Base-by-base conservation (phyloP, 2,888 invertebrate genomes). In the Bhutanitis thaidina region DNA sequence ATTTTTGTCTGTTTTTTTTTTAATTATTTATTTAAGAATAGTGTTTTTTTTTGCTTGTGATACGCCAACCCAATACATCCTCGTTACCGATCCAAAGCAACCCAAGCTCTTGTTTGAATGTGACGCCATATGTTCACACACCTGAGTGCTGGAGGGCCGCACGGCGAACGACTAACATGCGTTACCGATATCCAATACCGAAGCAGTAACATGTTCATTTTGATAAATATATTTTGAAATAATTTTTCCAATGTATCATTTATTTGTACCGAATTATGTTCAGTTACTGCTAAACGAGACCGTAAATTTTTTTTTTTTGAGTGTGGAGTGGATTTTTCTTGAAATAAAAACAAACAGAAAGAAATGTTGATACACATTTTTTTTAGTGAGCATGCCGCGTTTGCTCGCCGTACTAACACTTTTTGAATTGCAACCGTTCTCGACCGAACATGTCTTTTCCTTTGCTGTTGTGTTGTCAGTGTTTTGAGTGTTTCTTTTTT, bases 321-420 rank as follows among this genome's bases (percentile, higher is more conserved):
- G 88, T 88, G 88, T 88, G 88, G 88, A 85, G 88, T 88, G 88
- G 88, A 87, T 85, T 83, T 83, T 79, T 76, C 71, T 77, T 72
- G 68, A 69, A 64, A 70, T 60, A 67, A 65, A 63, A 60, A 55
- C 20, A 44, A 56, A 60, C 29, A 51, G 30, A 37, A 46, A 43
- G 55, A 38, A 48, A 56, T 57, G 57, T 55, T 58, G 53, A 59
- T 61, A 65, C 64, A 74, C 65, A 74, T 65, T 67, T 63, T 5
- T 67, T 70, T 44, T 73, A 67, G 64, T 71, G 81, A 73, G 88
- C 88, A 87, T 86, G 88, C 74, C 74, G 80, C 67, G 67, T 76
- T 77, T 70, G 78, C 80, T 76, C 79, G 66, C 65, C 60, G 54
- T 67, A 85, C 84, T 85, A 86, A 83, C 80, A 70, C 44, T 12